Evolutionary conservation across 2,888 invertebrate species (phyloP).

Genomic region (Gnatocerus cornutus): DNA sequence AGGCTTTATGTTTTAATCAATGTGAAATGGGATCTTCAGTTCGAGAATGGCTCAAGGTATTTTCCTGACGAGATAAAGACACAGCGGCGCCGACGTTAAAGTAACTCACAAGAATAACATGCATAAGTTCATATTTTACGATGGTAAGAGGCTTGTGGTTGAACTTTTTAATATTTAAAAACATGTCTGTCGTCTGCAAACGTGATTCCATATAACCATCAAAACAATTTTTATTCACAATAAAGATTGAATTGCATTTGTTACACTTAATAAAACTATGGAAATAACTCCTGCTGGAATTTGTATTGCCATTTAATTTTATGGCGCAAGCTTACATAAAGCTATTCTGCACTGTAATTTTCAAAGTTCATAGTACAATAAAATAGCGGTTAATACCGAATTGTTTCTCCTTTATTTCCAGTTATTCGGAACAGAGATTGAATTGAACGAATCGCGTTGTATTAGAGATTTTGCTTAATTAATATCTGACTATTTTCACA

Average conservation of each 20-base stretch:
- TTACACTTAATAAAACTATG: background rate
- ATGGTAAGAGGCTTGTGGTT: background rate
- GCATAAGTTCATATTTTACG: slow-evolving; percentile 26
- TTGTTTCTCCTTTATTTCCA: background rate
- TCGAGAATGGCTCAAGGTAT: slow-evolving; percentile 49
- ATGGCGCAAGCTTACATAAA: background rate
- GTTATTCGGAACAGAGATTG: background rate
- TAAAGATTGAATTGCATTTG: background rate
- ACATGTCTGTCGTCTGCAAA: too few relatives aligned
- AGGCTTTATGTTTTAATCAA: slow-evolving; percentile 64
- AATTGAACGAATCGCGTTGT: background rate
- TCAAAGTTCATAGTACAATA: slow-evolving; percentile 4
- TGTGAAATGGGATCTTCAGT: slow-evolving; percentile 59
- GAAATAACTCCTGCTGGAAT: background rate
- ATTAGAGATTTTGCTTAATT: background rate
- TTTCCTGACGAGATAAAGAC: slow-evolving; percentile 48
- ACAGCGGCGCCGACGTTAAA: slow-evolving; percentile 33
- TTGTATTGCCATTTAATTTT: slow-evolving; percentile 1
- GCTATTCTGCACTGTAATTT: slow-evolving; percentile 2
- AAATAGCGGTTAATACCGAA: background rate
- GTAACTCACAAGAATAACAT: slow-evolving; percentile 44
- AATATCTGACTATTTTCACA: too few relatives aligned
- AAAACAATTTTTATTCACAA: too few relatives aligned
- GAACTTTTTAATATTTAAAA: background rate
- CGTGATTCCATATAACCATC: too few relatives aligned